Evolutionary conservation across 2,113 vertebrate genomes (phyloP).

Genomic region (Orcinus orca): DNA sequence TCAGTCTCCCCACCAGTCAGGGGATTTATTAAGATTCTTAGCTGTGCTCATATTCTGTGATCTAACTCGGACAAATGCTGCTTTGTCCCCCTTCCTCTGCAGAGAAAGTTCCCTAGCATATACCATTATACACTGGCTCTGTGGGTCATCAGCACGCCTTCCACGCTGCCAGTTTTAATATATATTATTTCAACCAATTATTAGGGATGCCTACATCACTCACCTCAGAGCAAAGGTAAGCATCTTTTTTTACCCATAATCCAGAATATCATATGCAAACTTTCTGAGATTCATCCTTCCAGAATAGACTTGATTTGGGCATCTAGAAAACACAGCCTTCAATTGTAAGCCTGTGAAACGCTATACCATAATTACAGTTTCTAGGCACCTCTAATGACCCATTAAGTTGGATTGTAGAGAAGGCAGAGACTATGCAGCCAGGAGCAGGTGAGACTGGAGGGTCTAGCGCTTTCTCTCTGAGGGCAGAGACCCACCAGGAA

Average conservation of each 20-base stretch:
- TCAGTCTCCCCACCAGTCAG: not conserved
- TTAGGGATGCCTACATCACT: not conserved
- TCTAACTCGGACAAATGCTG: not conserved
- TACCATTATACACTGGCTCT: not conserved
- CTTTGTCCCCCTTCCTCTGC: not conserved
- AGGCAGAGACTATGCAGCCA: conserved; percentile 78
- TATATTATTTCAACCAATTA: not conserved
- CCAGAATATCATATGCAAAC: conserved; percentile 3
- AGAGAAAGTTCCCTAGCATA: not conserved
- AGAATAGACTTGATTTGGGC: conserved; percentile 78
- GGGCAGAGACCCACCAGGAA: conserved; percentile 50
- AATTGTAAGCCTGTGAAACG: conserved; percentile 79
- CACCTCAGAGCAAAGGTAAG: conserved; percentile 1
- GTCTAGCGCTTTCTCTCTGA: conserved; percentile 71
- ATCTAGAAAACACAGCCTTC: conserved; percentile 78
- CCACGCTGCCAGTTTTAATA: not conserved
- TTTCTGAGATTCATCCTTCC: conserved; percentile 68
- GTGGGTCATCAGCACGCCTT: not conserved
- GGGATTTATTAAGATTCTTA: not conserved
- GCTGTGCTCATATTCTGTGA: not conserved
- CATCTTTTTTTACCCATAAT: not conserved
- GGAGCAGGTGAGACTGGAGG: conserved; percentile 83
- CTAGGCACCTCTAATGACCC: conserved; percentile 81
- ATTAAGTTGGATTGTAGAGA: conserved; percentile 82
- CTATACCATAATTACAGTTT: conserved; percentile 86